Evolutionary conservation across 2,888 invertebrate species (phyloP), one percentile per base, ranked within the genome.

Genomic region (Epirrita christyi): DNA sequence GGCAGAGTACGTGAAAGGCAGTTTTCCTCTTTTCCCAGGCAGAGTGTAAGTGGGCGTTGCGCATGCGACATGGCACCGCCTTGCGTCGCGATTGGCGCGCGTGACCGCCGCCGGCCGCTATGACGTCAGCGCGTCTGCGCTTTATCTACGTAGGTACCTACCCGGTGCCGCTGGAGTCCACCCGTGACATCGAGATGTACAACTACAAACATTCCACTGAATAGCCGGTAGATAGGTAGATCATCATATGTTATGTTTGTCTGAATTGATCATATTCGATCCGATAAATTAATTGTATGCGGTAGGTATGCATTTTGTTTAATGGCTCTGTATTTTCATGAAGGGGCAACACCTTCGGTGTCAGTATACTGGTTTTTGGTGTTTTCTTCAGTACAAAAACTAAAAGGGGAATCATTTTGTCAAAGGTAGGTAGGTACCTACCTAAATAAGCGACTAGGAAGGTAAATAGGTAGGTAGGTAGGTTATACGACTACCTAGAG

Each of bases 41-140:
- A 61, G 70, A 65, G 53, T 64, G 64, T 63, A 55, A 72, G 86
- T 86, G 90, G 90, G 91, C 90, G 90, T 81, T 81, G 78, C 87
- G 80, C 75, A 57, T 43, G 77, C 80, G 81, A 80, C 68, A 57
- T 59, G 61, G 63, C 66, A 74, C 83, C 80, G 73, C 88, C 90
- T 88, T 76, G 78, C 71, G 45, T 60, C 73, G 80, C 81, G 71
- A 90, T 90, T 88, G 90, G 91, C 72, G 75, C 79, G 62, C 74
- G 64, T 14, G 32, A 59, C 52, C 2, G 21, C 21, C 2, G 75
- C 83, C 76, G 88, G 71, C 87, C 91, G 78, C 83, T 86, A 75
- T 90, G 88, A 92, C 91, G 90, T 92, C 90, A 90, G 72, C 61
- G 73, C 81, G 79, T 78, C 74, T 75, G 79, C 79, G 69, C 68